Evolutionary conservation across 1,140 invertebrate species (phyloP), one percentile per base, ranked within the genome.

Genomic region (Pantala flavescens): DNA sequence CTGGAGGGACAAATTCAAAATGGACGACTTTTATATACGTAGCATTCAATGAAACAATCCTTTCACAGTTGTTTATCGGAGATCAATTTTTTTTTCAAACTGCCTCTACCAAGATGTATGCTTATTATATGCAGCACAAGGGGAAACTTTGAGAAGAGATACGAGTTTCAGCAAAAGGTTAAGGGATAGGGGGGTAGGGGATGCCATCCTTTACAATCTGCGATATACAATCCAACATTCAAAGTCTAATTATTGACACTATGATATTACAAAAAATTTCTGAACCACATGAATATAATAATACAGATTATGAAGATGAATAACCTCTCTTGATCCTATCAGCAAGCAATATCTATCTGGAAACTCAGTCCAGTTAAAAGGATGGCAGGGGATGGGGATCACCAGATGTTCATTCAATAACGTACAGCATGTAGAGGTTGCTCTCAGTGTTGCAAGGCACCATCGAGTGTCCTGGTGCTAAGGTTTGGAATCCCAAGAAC

Each of bases 401-500:
- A 63, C 49, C 49, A 63, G 49, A 63, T 63, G 16, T 63, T 63
- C 24, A 90, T 84, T 92, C 89, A 84, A 93, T 90, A 82, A 87
- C 87, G 84, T 93, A 93, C 78, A 91, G 86, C 89, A 94, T 89
- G 83, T 91, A 93, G 78, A 93, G 84, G 81, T 92, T 91, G 78
- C 87, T 84, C 77, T 87, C 83, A 10, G 82, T 79, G 28, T 81
- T 79, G 79, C 84, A 86, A 80, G 90, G 88, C 79, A 91, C 86
- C 78, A 94, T 83, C n/a, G 87, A 85, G 74, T 94, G 91, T 78
- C 89, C 91, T 72, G 96, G 94, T 63, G 92, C 87, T 77, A 97
- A 85, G 71, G 92, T 87, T 77, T 89, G 88, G 84, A 98, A 98
- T 71, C 96, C 96, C 84, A 98, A 89, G 84, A 97, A 98, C 91